These are phyloP conservation scores for Acanthacorydalis orientalis DNA, from an alignment of 2,888 invertebrate genomes.

Conservation along the genomic window DNA sequence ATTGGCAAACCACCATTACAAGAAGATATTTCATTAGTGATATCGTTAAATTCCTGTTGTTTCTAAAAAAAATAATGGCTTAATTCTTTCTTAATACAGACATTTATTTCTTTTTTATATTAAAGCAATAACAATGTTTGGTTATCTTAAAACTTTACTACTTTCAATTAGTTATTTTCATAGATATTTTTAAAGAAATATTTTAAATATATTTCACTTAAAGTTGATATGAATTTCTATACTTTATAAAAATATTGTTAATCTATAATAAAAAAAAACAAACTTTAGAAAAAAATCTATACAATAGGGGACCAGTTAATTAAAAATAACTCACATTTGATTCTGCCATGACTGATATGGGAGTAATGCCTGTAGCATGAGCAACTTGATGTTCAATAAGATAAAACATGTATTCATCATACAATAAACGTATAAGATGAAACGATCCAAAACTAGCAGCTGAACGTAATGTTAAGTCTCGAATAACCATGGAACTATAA, in stretches of 20 bases:
- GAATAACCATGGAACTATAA: slow-evolving; percentile 85
- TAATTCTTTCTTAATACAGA: too few relatives aligned
- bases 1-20: slow-evolving; percentile 4
- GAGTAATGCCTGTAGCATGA: slow-evolving; percentile 72
- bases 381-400: slow-evolving; percentile 95
- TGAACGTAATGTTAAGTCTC: slow-evolving; percentile 87
- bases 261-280: neutral
- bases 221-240: neutral
- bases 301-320: neutral
- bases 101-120: too few relatives aligned
- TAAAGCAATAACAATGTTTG: too few relatives aligned
- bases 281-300: neutral
- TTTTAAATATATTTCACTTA: neutral
- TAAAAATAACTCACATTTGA: slow-evolving; percentile 33
- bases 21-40: slow-evolving; percentile 1
- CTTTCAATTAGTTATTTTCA: too few relatives aligned
- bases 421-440: slow-evolving; percentile 90
- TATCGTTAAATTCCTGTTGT: neutral
- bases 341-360: slow-evolving; percentile 80
- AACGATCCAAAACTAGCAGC: slow-evolving; percentile 98
- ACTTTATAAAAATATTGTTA: neutral
- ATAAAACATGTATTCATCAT: slow-evolving; percentile 99
- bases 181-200: too few relatives aligned
- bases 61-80: neutral
- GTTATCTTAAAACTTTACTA: too few relatives aligned